Conservation (phyloP, 1,140 invertebrate species). For the Drepana arcuata region DNA sequence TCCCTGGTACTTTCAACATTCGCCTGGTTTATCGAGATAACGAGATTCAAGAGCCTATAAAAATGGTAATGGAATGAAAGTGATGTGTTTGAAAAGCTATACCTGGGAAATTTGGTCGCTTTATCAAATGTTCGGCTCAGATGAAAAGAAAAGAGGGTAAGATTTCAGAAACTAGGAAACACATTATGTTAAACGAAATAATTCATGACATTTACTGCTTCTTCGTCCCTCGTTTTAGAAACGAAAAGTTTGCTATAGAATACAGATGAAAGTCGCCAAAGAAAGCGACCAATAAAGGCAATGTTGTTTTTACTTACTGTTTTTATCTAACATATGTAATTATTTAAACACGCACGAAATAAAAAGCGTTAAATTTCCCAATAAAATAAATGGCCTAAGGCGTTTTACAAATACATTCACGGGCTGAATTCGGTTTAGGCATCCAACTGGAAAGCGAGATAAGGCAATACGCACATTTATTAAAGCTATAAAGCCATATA, state of each 20-base stretch:
- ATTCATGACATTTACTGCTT: no score
- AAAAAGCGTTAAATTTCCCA: slow-evolving; percentile 8
- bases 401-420: slow-evolving; percentile 33
- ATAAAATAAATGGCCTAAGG: slow-evolving; percentile 25
- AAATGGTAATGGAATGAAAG: slow-evolving; percentile 39
- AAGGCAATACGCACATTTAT: no score
- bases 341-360: no score
- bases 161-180: no score
- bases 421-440: slow-evolving; percentile 32
- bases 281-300: no score
- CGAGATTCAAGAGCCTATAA: slow-evolving; percentile 35
- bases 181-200: no score
- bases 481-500: no score
- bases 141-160: slow-evolving; percentile 1
- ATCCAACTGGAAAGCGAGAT: slow-evolving; percentile 35
- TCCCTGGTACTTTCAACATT: slow-evolving; percentile 17
- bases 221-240: no score
- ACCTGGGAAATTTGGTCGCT: slow-evolving; percentile 5
- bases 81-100: slow-evolving; percentile 23
- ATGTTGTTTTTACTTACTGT: no score
- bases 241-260: no score
- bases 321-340: no score
- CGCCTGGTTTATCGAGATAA: slow-evolving; percentile 23
- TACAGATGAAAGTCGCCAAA: no score
- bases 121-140: not conserved